phyloP scores from a whole-genome alignment of 1,140 invertebrate genomes.

The Drosophila pseudoobscura region DNA sequence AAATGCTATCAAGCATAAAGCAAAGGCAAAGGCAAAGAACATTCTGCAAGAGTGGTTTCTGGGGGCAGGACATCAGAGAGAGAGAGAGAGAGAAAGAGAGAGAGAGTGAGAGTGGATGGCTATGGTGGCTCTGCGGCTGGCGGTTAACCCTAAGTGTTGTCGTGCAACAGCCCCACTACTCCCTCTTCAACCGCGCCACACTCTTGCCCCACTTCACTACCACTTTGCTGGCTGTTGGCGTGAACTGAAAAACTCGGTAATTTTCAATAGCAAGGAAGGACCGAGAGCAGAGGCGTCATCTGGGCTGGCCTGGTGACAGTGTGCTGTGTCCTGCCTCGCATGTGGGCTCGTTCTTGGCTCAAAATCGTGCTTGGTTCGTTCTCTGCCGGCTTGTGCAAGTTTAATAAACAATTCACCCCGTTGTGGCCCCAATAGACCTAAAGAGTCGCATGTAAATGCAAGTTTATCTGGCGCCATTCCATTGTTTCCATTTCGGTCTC shows the following conservation, averaged over 20 bases:
- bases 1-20: constrained; percentile 59
- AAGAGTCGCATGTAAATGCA: constrained; percentile 21
- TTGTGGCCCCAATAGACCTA: constrained; percentile 29
- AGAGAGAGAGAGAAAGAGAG: constrained; percentile 5
- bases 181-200: constrained; percentile 7
- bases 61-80: constrained; percentile 3
- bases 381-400: constrained; percentile 39
- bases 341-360: background rate
- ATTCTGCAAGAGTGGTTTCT: constrained; percentile 38
- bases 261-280: constrained; percentile 52
- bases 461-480: constrained; percentile 50
- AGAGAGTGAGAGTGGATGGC: constrained; percentile 8
- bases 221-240: constrained; percentile 58
- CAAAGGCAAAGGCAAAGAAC: constrained; percentile 57
- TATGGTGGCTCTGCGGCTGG: constrained; percentile 48
- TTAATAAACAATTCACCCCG: constrained; percentile 56
- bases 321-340: background rate
- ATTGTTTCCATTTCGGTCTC: constrained; percentile 26
- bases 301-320: constrained; percentile 3
- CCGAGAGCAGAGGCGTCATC: constrained; percentile 14
- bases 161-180: constrained; percentile 24
- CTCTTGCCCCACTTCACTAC: constrained; percentile 30
- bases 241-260: constrained; percentile 65
- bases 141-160: constrained; percentile 79
- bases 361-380: background rate